Evolutionary conservation across 2,113 vertebrate genomes (phyloP), one percentile per base, ranked within the genome.

Genomic region (Phodopus roborovskii): DNA sequence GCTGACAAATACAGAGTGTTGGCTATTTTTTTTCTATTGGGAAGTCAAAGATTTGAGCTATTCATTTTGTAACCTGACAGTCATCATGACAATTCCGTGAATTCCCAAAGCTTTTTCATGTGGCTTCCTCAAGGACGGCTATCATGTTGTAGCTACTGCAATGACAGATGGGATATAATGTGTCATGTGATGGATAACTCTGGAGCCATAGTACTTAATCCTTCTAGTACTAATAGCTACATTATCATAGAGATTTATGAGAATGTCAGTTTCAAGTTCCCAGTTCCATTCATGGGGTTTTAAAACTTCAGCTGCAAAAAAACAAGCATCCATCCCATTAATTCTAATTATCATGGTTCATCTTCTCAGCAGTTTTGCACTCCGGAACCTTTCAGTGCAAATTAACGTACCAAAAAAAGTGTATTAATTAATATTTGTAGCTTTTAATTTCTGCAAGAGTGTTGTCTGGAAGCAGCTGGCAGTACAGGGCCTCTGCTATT

Each of bases 401-500:
- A 99, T 99, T 99, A 99, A 99, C 98, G 98, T 98, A 99, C 99
- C 99, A 99, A 99, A 99, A 99, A 99, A 99, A 99, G 98, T 99
- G 98, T 99, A 99, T 99, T 99, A 99, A 99, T 99, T 99, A 99
- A 99, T 99, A 99, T 99, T 99, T 99, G 99, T 99, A 99, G 99
- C 99, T 99, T 99, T 99, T 99, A 99, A 99, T 99, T 99, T 99
- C 99, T 99, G 99, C 98, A 98, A 98, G 98, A 99, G 99, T 99
- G 99, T 99, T 98, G 98, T 99, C 99, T 99, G 98, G 98, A 98
- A 99, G 99, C 99, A 99, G 99, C 99, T 99, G 99, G 99, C 98
- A 99, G 99, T 99, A 98, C 98, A 98, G 98, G 98, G 99, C 99
- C 98, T 98, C 97, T 98, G 98, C 98, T 98, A 98, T 99, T 99